Base-by-base conservation (phyloP, 2,113 vertebrate species). In the Echinops telfairi region DNA sequence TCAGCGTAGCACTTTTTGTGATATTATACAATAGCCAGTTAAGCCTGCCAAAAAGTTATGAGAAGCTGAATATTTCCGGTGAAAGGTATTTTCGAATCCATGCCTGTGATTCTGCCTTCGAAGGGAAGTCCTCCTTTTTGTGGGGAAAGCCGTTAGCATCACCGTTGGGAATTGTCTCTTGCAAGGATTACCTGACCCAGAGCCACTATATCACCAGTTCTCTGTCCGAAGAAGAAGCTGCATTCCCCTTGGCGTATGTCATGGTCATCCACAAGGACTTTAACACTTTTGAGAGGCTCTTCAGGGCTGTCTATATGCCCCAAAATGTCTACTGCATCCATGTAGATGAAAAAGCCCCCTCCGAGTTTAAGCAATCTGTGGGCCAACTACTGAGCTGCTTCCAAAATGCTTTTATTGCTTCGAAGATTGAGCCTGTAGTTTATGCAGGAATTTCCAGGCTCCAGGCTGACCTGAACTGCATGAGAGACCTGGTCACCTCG, bases 261-360 rank as follows among this genome's bases (percentile, higher is more conserved):
- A 91, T 98, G 80, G 96, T 96, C 15, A 47, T 98, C 14, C 98
- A 98, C 43, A 98, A 98, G 58, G 97, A 98, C 4, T 97, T 98
- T 0, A 62, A 22, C 0, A 98, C 97, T 0, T 98, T 98, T 0
- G 97, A 98, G 57, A 89, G 97, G 9, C 93, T 97, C 86, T 98
- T 98, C 82, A 57, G 97, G 29, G 95, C 98, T 0, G 12, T 98
- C 60, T 98, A 98, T 38, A 95, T 95, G 93, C 98, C 98, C 22
- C 98, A 98, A 5, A 98, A 98, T 1, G 31, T 98, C 16, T 98
- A 98, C 96, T 98, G 98, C 3, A 25, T 98, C 33, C 98, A 98
- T 0, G 97, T 98, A 94, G 98, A 98, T 31, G 93, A 91, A 17
- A 98, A 98, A 70, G 95, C 96, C 1, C 6, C 95, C 0, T 1